A percentile compares a stretch with the other conserved stretches of the same genome.
phyloP scores from a whole-genome alignment of 2,113 vertebrate species.

The Carassius auratus region DNA sequence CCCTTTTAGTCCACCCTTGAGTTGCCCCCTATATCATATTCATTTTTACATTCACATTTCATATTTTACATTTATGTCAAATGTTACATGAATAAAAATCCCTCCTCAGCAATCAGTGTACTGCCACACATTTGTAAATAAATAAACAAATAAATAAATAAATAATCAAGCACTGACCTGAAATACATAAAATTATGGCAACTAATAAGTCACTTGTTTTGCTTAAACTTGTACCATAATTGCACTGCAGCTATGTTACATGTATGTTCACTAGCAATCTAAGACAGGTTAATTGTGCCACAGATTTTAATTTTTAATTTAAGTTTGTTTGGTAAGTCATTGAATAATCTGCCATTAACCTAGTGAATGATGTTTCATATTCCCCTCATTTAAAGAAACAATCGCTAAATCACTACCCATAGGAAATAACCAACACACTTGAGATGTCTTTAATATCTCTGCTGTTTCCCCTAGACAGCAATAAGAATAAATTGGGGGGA shows the following conservation, averaged over 20 bases:
- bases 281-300: background rate
- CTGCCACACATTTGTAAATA: background rate
- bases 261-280: too few species aligned
- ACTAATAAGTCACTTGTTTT: background rate
- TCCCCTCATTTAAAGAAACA: background rate
- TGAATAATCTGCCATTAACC: background rate
- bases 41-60: background rate
- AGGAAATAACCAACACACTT: background rate
- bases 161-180: background rate
- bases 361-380: background rate
- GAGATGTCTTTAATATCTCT: background rate
- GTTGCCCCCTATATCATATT: background rate
- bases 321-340: background rate
- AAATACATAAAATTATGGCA: background rate
- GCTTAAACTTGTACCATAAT: background rate
- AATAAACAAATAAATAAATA: background rate
- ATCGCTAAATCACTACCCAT: background rate
- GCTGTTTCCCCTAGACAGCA: background rate
- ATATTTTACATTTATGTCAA: background rate
- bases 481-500: background rate
- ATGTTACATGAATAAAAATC: background rate
- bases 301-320: background rate
- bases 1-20: constrained; percentile 22
- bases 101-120: background rate
- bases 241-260: too few species aligned